Conservation (phyloP, 2,113 vertebrate species). For the Cathartes aura region DNA sequence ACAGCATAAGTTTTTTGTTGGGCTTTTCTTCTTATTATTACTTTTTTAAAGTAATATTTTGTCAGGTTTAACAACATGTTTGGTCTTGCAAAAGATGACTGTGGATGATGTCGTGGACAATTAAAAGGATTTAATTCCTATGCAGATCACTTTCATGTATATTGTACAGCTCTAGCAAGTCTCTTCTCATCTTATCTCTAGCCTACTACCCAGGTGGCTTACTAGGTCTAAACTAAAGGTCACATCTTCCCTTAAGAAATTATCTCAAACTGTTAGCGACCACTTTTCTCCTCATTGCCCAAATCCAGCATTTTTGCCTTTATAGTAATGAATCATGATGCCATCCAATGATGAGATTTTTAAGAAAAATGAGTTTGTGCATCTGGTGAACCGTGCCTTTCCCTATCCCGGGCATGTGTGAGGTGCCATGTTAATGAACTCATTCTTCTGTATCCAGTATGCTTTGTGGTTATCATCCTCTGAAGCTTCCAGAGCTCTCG, state of each 20-base stretch:
- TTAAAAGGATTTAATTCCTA: not conserved
- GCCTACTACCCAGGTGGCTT: not conserved
- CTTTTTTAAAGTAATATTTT: not conserved
- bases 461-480: not conserved
- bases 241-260: not conserved
- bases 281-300: not conserved
- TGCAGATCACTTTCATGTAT: not conserved
- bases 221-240: not conserved
- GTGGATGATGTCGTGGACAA: not conserved
- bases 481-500: not conserved
- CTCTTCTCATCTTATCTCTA: not conserved
- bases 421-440: not conserved
- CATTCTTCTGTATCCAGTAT: not conserved
- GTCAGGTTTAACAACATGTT: not conserved
- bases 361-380: not conserved
- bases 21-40: not conserved
- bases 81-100: not conserved
- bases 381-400: not conserved
- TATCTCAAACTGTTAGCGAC: rapidly evolving
- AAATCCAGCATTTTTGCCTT: not conserved
- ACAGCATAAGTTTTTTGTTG: not conserved
- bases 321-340: not conserved
- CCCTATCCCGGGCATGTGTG: not conserved
- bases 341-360: not conserved
- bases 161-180: not conserved